A percentile compares a stretch with the other conserved stretches of the same genome.
These are phyloP conservation scores for Taphrorychus bicolor DNA, from an alignment of 2,888 invertebrate genomes.

Conservation along the genomic window DNA sequence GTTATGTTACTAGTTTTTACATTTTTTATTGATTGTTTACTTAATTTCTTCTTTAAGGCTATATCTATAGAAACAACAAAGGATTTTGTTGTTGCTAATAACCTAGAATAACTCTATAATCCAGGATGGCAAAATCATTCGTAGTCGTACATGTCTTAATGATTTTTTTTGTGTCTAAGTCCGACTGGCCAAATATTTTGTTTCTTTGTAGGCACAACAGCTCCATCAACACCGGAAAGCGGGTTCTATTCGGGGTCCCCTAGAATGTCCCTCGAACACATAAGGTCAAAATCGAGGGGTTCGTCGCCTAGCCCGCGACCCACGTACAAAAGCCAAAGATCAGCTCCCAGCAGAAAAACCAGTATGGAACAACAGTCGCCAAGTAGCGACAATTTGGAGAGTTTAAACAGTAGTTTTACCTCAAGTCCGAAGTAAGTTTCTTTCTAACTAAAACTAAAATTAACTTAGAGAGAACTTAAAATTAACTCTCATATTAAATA, in stretches of 20 bases:
- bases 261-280: conserved; percentile 52
- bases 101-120: too few species aligned
- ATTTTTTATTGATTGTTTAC: too few species aligned
- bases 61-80: too few species aligned
- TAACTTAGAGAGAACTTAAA: background rate
- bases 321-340: conserved; percentile 56
- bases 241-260: conserved; percentile 55
- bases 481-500: conserved; percentile 1
- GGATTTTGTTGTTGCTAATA: too few species aligned
- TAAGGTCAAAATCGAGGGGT: conserved; percentile 53
- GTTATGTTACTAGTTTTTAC: too few species aligned
- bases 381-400: conserved; percentile 45
- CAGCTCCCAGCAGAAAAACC: conserved; percentile 50
- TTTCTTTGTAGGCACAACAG: conserved; percentile 60
- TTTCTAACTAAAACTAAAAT: background rate
- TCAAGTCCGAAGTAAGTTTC: conserved; percentile 33
- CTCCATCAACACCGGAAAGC: conserved; percentile 57
- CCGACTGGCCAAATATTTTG: background rate
- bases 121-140: too few species aligned
- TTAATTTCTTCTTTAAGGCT: too few species aligned
- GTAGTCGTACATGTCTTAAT: too few species aligned
- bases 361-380: conserved; percentile 55
- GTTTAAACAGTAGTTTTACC: conserved; percentile 42
- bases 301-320: conserved; percentile 58
- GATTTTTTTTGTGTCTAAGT: background rate